phyloP scores from a whole-genome alignment of 2,888 invertebrate genomes.

The Desoria tigrina region DNA sequence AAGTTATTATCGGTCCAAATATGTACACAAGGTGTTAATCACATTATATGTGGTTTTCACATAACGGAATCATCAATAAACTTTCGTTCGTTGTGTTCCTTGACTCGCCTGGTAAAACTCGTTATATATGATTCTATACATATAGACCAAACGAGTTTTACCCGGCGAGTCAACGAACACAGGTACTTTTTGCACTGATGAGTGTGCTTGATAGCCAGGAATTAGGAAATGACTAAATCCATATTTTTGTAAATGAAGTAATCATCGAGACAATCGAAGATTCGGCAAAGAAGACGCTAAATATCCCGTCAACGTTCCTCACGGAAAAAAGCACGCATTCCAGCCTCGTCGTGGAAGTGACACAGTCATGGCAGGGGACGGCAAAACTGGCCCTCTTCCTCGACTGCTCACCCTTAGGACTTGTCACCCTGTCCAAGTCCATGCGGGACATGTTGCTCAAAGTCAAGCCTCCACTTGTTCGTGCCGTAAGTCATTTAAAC shows the following conservation, averaged over 20 bases:
- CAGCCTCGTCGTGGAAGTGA: constrained; percentile 62
- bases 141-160: no score
- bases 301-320: constrained; percentile 55
- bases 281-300: constrained; percentile 54
- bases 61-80: no score
- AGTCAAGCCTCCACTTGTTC: constrained; percentile 46
- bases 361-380: constrained; percentile 62
- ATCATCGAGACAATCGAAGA: constrained; percentile 57
- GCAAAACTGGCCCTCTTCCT: constrained; percentile 66
- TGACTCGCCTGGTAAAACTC: no score
- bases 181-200: no score
- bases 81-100: no score
- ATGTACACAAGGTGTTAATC: no score
- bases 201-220: no score
- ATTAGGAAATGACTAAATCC: neutral
- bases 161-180: no score
- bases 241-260: constrained; percentile 36
- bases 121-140: no score
- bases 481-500: constrained; percentile 42
- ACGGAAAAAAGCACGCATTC: constrained; percentile 62
- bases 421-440: constrained; percentile 46
- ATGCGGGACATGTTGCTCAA: constrained; percentile 48
- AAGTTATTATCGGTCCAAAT: no score
- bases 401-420: constrained; percentile 67
- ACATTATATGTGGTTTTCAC: no score